Evolutionary conservation across 2,797 vertebrate species (phyloP).

Genomic region (Gymnodraco acuticeps): DNA sequence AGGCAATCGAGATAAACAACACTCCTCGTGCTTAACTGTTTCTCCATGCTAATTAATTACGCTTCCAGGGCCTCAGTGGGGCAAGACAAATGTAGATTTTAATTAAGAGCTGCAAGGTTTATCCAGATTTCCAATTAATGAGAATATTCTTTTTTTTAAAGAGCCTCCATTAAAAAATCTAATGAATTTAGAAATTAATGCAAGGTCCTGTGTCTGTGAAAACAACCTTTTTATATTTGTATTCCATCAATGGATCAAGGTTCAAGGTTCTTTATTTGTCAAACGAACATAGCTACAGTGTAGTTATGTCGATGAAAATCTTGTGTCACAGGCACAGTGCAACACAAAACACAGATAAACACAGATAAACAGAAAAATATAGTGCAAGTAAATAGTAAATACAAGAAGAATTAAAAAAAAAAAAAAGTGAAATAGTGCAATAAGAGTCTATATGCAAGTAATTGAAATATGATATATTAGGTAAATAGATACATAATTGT

Average conservation of each 20-base stretch:
- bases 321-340: no score
- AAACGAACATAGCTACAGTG: no score
- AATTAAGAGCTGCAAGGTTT: conserved; percentile 47
- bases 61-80: conserved; percentile 17
- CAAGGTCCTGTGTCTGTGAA: neutral
- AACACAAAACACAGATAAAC: no score
- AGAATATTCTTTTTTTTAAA: neutral
- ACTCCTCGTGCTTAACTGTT: conserved; percentile 16
- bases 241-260: neutral
- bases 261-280: no score
- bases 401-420: no score
- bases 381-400: no score
- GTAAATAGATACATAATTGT: no score
- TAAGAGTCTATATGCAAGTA: no score
- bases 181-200: neutral
- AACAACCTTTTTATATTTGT: neutral
- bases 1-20: conserved; percentile 46
- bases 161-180: neutral
- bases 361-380: no score
- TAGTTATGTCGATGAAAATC: no score
- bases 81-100: conserved; percentile 44
- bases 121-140: conserved; percentile 11
- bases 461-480: no score
- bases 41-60: conserved; percentile 54
- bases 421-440: no score